These are phyloP conservation scores for Potorous gilbertii DNA, from an alignment of 2,797 vertebrate genomes.

Conservation along the genomic window DNA sequence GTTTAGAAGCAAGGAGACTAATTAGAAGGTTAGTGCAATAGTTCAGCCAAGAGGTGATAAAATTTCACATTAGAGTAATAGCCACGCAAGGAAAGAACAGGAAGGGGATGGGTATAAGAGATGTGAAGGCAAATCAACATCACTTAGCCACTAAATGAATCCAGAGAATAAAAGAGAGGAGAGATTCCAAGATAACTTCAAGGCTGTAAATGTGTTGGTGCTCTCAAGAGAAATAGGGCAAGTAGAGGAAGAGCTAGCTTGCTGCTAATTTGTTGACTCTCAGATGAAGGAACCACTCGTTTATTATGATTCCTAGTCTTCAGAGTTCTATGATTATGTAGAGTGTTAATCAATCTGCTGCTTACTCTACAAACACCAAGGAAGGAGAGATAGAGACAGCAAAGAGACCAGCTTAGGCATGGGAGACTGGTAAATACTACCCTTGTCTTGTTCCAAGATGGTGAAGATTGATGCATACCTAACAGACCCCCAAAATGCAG, in stretches of 20 bases:
- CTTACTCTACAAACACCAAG: background rate
- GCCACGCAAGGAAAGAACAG: background rate
- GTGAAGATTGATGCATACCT: background rate
- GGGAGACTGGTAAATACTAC: background rate
- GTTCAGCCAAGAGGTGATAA: background rate
- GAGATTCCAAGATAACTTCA: background rate
- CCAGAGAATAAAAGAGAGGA: background rate
- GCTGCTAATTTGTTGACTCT: background rate
- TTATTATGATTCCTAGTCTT: background rate
- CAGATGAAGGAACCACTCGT: background rate
- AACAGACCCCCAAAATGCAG: background rate
- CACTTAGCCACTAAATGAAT: background rate
- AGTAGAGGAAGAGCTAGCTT: background rate
- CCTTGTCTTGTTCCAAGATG: background rate
- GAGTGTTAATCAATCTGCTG: background rate
- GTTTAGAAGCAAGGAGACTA: background rate
- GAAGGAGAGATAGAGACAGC: background rate
- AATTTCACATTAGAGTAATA: background rate
- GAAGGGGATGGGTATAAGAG: background rate
- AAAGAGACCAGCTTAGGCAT: background rate
- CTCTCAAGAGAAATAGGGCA: background rate
- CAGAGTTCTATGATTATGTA: background rate
- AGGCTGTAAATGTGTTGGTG: background rate
- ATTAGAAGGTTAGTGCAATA: background rate
- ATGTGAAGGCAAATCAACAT: background rate